These are phyloP conservation scores for Caranx ignobilis DNA, from an alignment of 2,113 vertebrate species.

Conservation along the genomic window DNA sequence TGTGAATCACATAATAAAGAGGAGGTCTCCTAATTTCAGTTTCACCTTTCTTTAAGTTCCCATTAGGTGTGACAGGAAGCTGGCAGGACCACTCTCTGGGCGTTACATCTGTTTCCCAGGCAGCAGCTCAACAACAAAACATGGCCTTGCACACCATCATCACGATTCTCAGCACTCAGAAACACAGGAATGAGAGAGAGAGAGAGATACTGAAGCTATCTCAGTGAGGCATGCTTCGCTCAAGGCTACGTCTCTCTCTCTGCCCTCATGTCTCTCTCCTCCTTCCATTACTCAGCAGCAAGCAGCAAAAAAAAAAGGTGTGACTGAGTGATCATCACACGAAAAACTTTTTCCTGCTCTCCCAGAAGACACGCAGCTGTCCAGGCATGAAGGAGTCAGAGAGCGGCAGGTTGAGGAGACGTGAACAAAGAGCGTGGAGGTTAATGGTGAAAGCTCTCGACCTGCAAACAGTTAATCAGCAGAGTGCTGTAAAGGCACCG, in stretches of 20 bases:
- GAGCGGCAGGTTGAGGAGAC: constrained; percentile 47
- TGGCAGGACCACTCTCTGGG: constrained; percentile 59
- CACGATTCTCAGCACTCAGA: constrained; percentile 43
- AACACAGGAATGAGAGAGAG: constrained; percentile 42
- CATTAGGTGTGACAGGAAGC: constrained; percentile 67
- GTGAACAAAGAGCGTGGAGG: constrained; percentile 23
- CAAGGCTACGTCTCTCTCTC: constrained; percentile 67
- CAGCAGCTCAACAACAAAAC: constrained; percentile 84
- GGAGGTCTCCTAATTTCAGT: constrained; percentile 44
- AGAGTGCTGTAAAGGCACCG: not conserved
- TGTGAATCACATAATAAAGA: constrained; percentile 19
- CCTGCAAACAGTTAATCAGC: constrained; percentile 28
- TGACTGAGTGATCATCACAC: constrained; percentile 64
- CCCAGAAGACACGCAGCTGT: constrained; percentile 52
- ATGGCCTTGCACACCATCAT: constrained; percentile 59
- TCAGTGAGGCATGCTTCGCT: constrained; percentile 67
- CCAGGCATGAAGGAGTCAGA: constrained; percentile 63
- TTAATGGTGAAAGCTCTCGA: constrained; percentile 10
- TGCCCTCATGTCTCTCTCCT: constrained; percentile 43
- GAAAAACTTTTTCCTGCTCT: constrained; percentile 50
- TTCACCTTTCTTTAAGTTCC: constrained; percentile 55
- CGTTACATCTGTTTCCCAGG: constrained; percentile 81
- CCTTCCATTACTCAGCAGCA: constrained; percentile 73
- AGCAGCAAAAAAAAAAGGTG: constrained; percentile 60
- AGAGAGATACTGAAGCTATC: constrained; percentile 42